Evolutionary conservation across 2,888 invertebrate species (phyloP).

Genomic region (Amphipoea lucens): DNA sequence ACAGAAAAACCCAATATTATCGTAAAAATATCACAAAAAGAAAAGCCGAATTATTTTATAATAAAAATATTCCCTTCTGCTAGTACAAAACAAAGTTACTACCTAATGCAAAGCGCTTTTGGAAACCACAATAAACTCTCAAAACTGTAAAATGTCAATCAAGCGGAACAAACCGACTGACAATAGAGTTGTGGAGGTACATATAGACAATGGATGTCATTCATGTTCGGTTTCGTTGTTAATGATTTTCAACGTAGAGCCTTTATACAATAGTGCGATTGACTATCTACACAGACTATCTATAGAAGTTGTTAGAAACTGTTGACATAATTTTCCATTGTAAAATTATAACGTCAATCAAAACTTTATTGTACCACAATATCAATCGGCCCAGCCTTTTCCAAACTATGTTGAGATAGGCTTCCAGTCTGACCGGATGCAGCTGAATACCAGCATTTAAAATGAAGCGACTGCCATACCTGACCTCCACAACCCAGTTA

Average conservation of each 20-base stretch:
- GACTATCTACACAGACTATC: background rate
- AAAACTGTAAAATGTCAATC: slow-evolving; percentile 28
- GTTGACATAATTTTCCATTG: background rate
- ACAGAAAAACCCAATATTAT: background rate
- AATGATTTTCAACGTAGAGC: slow-evolving; percentile 7
- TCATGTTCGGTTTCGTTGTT: slow-evolving; percentile 4
- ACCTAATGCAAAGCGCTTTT: background rate
- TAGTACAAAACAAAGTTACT: background rate
- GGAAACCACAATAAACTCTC: background rate
- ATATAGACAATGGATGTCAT: slow-evolving; percentile 22
- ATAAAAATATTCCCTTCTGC: background rate
- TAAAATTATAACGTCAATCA: background rate
- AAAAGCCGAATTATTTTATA: background rate
- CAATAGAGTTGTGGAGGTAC: slow-evolving; percentile 32
- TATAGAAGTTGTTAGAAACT: background rate
- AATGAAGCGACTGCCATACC: background rate
- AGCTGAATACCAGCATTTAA: background rate
- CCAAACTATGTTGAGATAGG: no score
- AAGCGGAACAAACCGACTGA: slow-evolving; percentile 16
- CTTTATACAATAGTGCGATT: background rate
- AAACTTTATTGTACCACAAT: no score
- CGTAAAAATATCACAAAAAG: no score
- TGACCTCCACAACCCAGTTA: background rate
- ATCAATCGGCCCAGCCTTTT: background rate
- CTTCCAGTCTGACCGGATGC: background rate